phyloP scores from a whole-genome alignment of 1,140 invertebrate species.

The Drosophila arizonae region DNA sequence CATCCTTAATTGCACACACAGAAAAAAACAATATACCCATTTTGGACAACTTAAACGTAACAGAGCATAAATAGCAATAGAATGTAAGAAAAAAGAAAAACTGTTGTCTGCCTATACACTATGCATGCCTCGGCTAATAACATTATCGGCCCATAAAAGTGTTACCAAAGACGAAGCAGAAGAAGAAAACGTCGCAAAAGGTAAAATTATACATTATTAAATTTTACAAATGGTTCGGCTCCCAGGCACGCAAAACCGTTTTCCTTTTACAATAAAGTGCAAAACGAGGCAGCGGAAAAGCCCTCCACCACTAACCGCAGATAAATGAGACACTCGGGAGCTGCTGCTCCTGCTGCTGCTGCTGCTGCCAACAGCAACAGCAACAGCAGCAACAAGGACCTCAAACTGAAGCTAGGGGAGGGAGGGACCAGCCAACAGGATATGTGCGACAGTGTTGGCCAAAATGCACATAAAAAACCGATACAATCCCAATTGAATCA shows the following conservation, averaged over 20 bases:
- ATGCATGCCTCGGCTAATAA: constrained; percentile 61
- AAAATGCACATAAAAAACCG: constrained; percentile 71
- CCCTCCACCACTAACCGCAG: constrained; percentile 60
- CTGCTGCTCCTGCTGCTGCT: background rate
- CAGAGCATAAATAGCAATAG: background rate
- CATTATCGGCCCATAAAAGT: constrained; percentile 72
- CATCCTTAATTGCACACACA: no score
- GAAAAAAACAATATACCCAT: background rate
- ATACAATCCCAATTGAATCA: constrained; percentile 80
- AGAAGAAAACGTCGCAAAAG: constrained; percentile 34
- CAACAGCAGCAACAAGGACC: constrained; percentile 8
- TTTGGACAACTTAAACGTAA: background rate
- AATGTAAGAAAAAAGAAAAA: constrained; percentile 39
- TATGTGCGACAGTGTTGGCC: constrained; percentile 52
- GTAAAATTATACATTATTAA: constrained; percentile 64
- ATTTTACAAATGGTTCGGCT: constrained; percentile 49
- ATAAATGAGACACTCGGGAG: constrained; percentile 76
- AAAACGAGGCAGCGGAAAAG: constrained; percentile 31
- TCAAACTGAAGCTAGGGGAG: background rate
- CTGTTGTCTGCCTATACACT: background rate
- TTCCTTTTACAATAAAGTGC: constrained; percentile 52
- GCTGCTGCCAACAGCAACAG: constrained; percentile 29
- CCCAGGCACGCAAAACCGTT: constrained; percentile 46
- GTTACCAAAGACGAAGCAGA: constrained; percentile 15
- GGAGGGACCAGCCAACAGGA: constrained; percentile 10